These are phyloP conservation scores for Lasaia peninsularis DNA, from an alignment of 1,140 invertebrate genomes.

Conservation along the genomic window DNA sequence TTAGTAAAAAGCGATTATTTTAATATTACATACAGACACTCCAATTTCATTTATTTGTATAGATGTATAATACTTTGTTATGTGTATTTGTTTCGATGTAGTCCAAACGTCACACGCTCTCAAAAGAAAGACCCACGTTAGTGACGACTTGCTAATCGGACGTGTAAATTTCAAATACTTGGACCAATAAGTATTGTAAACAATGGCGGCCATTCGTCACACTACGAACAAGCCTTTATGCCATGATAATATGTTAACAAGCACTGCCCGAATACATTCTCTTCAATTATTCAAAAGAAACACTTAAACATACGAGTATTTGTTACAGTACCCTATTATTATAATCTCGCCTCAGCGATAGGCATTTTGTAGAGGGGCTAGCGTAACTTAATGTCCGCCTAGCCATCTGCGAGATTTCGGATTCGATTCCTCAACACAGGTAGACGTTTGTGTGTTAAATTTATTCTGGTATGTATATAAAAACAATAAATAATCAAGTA, in stretches of 20 bases:
- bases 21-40: too few species aligned
- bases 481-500: too few species aligned
- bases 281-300: slow-evolving; percentile 12
- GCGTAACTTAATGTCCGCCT: too few species aligned
- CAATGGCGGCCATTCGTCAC: slow-evolving; percentile 12
- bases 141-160: slow-evolving; percentile 14
- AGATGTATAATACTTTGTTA: too few species aligned
- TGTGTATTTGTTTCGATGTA: background rate
- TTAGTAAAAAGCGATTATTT: too few species aligned
- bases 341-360: background rate
- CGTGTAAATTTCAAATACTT: slow-evolving; percentile 19
- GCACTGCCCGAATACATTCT: background rate
- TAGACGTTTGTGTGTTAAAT: too few species aligned
- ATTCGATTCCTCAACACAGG: too few species aligned
- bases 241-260: slow-evolving; percentile 4
- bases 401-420: too few species aligned
- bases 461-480: too few species aligned
- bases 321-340: background rate
- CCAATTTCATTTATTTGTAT: too few species aligned
- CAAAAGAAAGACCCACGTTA: slow-evolving; percentile 17
- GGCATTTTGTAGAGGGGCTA: too few species aligned
- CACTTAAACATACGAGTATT: background rate
- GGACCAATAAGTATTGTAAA: slow-evolving; percentile 9
- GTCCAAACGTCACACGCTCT: slow-evolving; percentile 13
- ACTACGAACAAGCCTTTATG: background rate